phyloP scores from a whole-genome alignment of 2,797 vertebrate species.

The Anguilla marmorata region DNA sequence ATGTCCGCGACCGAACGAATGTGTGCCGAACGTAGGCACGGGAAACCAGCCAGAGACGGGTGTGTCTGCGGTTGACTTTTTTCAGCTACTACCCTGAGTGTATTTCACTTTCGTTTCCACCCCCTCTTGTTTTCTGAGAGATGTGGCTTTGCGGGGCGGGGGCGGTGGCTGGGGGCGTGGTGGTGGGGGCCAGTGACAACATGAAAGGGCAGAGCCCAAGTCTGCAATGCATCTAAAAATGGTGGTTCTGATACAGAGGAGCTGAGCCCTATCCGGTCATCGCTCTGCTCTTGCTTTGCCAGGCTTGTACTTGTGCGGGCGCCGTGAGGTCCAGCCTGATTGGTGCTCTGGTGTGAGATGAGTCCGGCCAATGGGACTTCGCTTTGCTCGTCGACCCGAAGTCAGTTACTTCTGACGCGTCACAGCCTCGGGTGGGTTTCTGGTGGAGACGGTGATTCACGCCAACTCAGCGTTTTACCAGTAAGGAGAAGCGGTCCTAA shows the following conservation, averaged over 20 bases:
- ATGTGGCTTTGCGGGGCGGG: background rate
- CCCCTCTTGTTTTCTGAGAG: background rate
- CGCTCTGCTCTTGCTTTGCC: background rate
- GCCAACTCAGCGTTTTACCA: background rate
- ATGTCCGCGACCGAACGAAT: background rate
- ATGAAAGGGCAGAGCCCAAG: background rate
- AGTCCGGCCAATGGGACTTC: no score
- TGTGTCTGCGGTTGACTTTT: background rate
- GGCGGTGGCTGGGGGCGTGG: no score
- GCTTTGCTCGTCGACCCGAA: no score
- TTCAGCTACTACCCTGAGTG: background rate
- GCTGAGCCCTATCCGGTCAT: background rate
- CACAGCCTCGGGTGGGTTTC: background rate
- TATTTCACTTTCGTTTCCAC: background rate
- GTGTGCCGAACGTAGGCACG: background rate
- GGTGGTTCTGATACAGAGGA: background rate
- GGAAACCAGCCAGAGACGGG: background rate
- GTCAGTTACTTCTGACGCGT: no score
- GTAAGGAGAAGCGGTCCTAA: background rate
- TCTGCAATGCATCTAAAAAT: background rate
- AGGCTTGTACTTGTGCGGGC: background rate
- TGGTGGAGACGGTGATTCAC: background rate
- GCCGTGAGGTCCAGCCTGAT: background rate
- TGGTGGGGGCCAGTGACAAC: background rate
- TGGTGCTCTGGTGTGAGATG: background rate